phyloP scores from a whole-genome alignment of 2,797 vertebrate species.

The Scarus forsteni region DNA sequence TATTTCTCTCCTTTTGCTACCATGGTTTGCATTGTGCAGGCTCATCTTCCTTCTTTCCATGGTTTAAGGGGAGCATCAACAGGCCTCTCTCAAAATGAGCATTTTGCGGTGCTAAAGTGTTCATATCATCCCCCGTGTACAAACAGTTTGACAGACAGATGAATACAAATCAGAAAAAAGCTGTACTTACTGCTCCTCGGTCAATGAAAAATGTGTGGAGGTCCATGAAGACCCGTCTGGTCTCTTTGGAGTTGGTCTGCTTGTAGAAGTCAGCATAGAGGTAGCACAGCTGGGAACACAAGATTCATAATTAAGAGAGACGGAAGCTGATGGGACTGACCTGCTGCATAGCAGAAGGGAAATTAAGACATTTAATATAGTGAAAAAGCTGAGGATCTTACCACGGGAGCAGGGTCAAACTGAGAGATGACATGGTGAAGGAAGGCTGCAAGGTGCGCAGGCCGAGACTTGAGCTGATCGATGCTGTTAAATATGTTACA shows the following conservation, averaged over 20 bases:
- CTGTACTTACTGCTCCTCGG: constrained; percentile 90
- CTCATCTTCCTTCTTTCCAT: too few relatives aligned
- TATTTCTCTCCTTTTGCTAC: too few relatives aligned
- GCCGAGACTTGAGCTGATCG: constrained; percentile 94
- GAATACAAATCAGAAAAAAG: neutral
- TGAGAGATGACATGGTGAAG: constrained; percentile 97
- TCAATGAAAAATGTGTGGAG: constrained; percentile 95
- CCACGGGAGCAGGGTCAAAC: constrained; percentile 95
- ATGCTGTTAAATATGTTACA: constrained; percentile 97
- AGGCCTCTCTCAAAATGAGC: too few relatives aligned
- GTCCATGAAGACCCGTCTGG: constrained; percentile 93
- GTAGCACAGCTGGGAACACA: constrained; percentile 90
- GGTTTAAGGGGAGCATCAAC: too few relatives aligned
- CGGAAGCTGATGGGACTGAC: neutral
- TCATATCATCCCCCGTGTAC: too few relatives aligned
- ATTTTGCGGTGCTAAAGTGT: neutral
- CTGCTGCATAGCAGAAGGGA: neutral
- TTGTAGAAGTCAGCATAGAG: constrained; percentile 95
- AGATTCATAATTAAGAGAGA: neutral
- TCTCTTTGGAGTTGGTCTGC: constrained; percentile 98
- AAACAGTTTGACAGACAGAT: too few relatives aligned
- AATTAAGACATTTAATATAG: constrained; percentile 1
- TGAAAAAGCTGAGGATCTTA: constrained; percentile 56
- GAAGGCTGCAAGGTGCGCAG: constrained; percentile 96
- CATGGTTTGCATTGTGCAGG: too few relatives aligned